Conservation (phyloP, 1,140 invertebrate species). For the Philopotamus ludificatus region DNA sequence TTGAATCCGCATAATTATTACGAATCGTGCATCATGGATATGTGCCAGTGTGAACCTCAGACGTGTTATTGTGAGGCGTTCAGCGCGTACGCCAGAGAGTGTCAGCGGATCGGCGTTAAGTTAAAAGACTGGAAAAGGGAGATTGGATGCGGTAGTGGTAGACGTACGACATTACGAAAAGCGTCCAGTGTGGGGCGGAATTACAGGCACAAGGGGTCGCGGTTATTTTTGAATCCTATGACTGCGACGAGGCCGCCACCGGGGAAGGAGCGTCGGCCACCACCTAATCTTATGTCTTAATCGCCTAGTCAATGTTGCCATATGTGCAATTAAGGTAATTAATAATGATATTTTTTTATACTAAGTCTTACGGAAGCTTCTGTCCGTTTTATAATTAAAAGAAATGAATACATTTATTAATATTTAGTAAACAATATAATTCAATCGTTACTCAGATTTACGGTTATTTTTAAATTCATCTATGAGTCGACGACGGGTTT, state of each 20-base stretch:
- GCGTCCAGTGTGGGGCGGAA: neutral
- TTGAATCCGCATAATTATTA: constrained; percentile 78
- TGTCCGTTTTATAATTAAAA: too few relatives aligned
- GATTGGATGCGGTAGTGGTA: constrained; percentile 58
- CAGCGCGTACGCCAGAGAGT: constrained; percentile 84
- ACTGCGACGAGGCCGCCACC: constrained; percentile 22
- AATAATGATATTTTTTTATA: too few relatives aligned
- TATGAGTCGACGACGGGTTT: too few relatives aligned
- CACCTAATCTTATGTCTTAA: too few relatives aligned
- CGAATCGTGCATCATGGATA: constrained; percentile 84
- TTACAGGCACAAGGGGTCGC: constrained; percentile 26
- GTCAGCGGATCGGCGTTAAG: constrained; percentile 70
- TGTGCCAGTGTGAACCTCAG: constrained; percentile 82
- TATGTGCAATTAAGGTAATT: constrained; percentile 19
- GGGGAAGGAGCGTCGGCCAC: constrained; percentile 26
- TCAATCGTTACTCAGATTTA: too few relatives aligned
- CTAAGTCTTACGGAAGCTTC: too few relatives aligned
- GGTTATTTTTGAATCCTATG: neutral
- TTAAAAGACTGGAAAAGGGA: constrained; percentile 65
- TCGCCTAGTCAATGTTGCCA: constrained; percentile 37
- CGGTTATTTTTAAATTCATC: too few relatives aligned
- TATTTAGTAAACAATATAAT: too few relatives aligned
- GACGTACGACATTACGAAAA: constrained; percentile 43
- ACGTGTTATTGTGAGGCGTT: constrained; percentile 88
- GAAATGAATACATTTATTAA: too few relatives aligned